Evolutionary conservation across 2,797 vertebrate species (phyloP).

Genomic region (Clarias pachynema): DNA sequence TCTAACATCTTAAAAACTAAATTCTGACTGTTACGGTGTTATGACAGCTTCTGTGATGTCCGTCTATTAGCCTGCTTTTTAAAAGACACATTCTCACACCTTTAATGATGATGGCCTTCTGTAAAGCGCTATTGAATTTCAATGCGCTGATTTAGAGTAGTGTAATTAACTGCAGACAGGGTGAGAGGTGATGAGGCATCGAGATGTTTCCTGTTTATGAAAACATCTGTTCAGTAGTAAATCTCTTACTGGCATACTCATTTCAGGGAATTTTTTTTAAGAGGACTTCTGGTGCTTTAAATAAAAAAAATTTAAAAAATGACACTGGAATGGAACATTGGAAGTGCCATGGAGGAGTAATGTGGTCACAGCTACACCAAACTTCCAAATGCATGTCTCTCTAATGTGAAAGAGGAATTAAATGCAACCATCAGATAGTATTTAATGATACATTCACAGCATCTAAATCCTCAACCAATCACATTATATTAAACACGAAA

Average conservation of each 20-base stretch:
- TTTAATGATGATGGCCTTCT: constrained; percentile 54
- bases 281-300: background rate
- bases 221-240: constrained; percentile 45
- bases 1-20: constrained; percentile 41
- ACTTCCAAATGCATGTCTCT: background rate
- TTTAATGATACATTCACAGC: background rate
- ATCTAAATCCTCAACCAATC: background rate
- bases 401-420: constrained; percentile 17
- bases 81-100: constrained; percentile 53
- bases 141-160: constrained; percentile 39
- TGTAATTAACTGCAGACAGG: constrained; percentile 49
- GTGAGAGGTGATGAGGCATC: constrained; percentile 37
- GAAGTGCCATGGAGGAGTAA: background rate
- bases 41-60: constrained; percentile 44
- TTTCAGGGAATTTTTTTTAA: background rate
- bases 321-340: background rate
- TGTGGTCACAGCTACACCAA: background rate
- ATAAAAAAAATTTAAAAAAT: background rate
- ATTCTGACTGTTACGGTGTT: constrained; percentile 32
- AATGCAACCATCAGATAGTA: background rate
- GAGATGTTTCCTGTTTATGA: constrained; percentile 42
- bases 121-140: constrained; percentile 43
- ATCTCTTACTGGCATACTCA: constrained; percentile 5
- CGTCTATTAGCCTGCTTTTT: constrained; percentile 42
- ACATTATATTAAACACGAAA: background rate